Base-by-base conservation (phyloP, 2,797 vertebrate genomes). In the Mus minutoides region DNA sequence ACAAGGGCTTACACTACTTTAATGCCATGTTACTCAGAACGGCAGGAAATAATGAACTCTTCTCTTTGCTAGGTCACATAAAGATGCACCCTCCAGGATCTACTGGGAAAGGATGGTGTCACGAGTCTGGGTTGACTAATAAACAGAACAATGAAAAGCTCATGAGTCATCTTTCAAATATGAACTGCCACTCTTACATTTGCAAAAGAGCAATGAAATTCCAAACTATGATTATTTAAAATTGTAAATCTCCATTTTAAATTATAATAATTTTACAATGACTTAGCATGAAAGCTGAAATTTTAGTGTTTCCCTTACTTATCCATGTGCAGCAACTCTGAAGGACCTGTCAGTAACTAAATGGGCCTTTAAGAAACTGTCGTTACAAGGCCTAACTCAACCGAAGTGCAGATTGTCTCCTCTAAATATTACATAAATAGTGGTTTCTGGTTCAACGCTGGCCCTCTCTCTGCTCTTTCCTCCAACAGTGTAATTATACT, bases 131-230 rank as follows among this genome's bases (percentile, higher is more conserved):
- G 64, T n/a, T 64, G 60, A 79, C 58, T 54, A 12, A 75, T 54
- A 58, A 96, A 26, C 58, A 88, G 60, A 86, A 24, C 60, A 94
- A 93, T 88, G 71, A 31, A 88, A 84, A 95, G 31, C 46, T 88
- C 19, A 49, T 29, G 11, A 90, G 40, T 60, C 83, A 85, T 46
- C 93, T 90, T 49, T 71, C 76, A 94, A 90, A 90, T 56, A 62
- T 14, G 52, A 92, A 67, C 19, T n/a, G 6, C 49, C 64, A 91
- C 60, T 95, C 49, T 80, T 75, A 93, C 94, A 46, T 21, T 49
- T 92, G 62, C 49, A 91, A n/a, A 90, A 93, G 10, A 92, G 40
- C 37, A 91, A 95, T 52, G 75, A 90, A 88, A 83, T 88, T 73
- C 40, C 46, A 88, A 56, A 49, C 34, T 88, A 49, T 62, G 75